Conservation (phyloP, 92 coral and sea anemone genomes). For the Epizoanthus scotinus region DNA sequence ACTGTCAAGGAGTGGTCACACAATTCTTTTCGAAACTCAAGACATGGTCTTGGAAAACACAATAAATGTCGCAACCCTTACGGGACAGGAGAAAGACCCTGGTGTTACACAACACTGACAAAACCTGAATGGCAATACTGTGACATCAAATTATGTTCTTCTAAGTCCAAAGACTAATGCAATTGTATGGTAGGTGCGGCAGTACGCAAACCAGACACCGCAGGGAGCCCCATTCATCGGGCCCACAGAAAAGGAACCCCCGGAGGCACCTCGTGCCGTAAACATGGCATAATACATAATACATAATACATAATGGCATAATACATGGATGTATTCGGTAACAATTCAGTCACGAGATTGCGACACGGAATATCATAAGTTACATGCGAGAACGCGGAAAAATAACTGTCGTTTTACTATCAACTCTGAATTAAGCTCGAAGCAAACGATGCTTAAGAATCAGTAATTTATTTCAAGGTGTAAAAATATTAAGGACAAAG, state of each 20-base stretch:
- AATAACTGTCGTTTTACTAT: neutral
- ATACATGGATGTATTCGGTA: slow-evolving; percentile 6
- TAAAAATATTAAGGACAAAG: no score
- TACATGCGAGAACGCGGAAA: neutral
- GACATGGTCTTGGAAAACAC: slow-evolving; percentile 79
- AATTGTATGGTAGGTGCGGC: neutral
- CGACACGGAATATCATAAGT: neutral
- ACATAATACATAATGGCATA: no score
- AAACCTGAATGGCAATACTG: slow-evolving; percentile 91
- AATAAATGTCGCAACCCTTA: slow-evolving; percentile 91
- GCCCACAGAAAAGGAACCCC: slow-evolving; percentile 25
- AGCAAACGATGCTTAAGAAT: no score
- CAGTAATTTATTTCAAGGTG: no score
- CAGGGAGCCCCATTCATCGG: slow-evolving; percentile 17
- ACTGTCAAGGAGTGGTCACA: slow-evolving; percentile 54
- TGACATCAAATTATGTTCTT: slow-evolving; percentile 74
- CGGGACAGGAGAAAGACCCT: slow-evolving; percentile 82
- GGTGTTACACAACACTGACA: slow-evolving; percentile 93
- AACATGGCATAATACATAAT: slow-evolving; percentile 19
- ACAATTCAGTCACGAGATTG: neutral
- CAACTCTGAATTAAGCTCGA: neutral
- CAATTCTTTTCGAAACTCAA: slow-evolving; percentile 42
- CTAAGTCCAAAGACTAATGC: neutral
- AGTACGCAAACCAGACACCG: slow-evolving; percentile 20
- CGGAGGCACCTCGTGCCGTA: slow-evolving; percentile 12